These are phyloP conservation scores for Chrysochloris asiatica DNA, from an alignment of 2,113 vertebrate genomes.

Conservation along the genomic window DNA sequence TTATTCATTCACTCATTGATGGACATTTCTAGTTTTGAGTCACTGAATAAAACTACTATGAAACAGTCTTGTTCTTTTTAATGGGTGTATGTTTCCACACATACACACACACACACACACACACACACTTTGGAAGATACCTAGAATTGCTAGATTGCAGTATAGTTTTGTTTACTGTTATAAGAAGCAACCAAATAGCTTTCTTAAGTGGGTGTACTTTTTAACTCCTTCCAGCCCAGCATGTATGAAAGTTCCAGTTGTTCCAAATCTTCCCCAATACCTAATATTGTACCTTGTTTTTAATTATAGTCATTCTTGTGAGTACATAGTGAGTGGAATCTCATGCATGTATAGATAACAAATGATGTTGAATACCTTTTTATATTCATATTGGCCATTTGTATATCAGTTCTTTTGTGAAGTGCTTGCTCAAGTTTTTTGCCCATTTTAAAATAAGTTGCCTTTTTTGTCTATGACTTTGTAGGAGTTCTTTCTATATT, in stretches of 20 bases:
- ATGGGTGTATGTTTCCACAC: too few species aligned
- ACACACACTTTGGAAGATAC: background rate
- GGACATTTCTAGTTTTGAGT: background rate
- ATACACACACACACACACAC: too few species aligned
- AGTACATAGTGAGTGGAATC: background rate
- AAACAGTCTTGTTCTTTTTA: background rate
- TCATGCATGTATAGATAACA: background rate
- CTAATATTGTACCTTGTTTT: background rate
- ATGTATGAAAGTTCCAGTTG: background rate
- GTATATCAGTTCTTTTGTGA: background rate
- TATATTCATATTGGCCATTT: background rate
- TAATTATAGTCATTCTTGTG: background rate
- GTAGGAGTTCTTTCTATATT: background rate
- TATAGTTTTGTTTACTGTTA: background rate
- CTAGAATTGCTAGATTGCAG: background rate
- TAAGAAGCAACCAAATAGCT: background rate
- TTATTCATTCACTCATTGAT: background rate
- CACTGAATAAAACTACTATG: background rate
- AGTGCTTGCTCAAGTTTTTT: background rate
- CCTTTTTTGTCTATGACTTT: background rate
- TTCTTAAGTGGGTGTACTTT: background rate
- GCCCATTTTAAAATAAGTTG: background rate
- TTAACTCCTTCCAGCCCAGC: background rate
- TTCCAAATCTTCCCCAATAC: background rate
- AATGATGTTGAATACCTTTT: background rate